phyloP scores from a whole-genome alignment of 2,797 vertebrate genomes.

The Paramormyrops hopkinsi region DNA sequence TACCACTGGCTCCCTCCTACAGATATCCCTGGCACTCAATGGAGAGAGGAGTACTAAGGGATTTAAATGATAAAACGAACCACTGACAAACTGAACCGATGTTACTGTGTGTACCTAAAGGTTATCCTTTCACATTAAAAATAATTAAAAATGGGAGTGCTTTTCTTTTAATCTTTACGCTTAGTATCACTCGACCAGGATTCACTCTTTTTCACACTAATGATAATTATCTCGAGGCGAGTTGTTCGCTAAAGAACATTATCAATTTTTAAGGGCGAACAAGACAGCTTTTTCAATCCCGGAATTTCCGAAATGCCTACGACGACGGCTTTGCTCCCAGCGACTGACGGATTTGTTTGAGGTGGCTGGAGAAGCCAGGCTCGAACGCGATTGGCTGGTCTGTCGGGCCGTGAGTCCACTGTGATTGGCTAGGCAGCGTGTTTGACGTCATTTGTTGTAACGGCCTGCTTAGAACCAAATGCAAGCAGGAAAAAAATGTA shows the following conservation, averaged over 20 bases:
- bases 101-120: not conserved
- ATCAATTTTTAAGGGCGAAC: not conserved
- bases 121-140: not conserved
- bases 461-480: conserved; percentile 29
- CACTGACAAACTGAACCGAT: not conserved
- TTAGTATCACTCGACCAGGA: not conserved
- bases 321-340: not conserved
- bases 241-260: not conserved
- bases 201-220: not conserved
- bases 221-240: not conserved
- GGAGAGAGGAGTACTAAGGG: conserved; percentile 3
- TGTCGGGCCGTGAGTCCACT: conserved; percentile 23
- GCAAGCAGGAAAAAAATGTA: not conserved
- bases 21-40: conserved; percentile 25
- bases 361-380: conserved; percentile 20
- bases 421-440: conserved; percentile 45
- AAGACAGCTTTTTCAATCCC: not conserved
- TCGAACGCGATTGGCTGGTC: conserved; percentile 27
- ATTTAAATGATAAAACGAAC: not conserved
- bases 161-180: not conserved
- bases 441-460: conserved; percentile 61
- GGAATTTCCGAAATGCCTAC: not conserved
- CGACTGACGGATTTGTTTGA: not conserved
- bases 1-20: conserved; percentile 38
- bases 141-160: not conserved